Evolutionary conservation across 2,888 invertebrate species (phyloP).

Genomic region (Conops quadrifasciatus): DNA sequence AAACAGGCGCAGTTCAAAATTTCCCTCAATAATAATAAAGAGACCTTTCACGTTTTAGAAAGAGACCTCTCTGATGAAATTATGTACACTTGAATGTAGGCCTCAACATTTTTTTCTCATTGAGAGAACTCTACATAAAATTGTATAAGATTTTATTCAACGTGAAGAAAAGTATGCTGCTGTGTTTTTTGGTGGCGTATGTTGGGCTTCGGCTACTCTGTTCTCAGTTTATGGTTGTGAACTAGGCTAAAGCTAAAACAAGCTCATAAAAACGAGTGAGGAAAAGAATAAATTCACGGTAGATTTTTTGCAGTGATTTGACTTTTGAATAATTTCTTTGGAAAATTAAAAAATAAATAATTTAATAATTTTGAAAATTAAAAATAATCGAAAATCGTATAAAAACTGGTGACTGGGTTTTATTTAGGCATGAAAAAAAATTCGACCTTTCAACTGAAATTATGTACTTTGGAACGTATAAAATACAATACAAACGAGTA

Average conservation of each 20-base stretch:
- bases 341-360: background rate
- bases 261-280: background rate
- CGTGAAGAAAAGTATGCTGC: too few species aligned
- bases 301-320: background rate
- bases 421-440: too few species aligned
- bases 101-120: too few species aligned
- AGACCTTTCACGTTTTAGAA: background rate
- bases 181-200: too few species aligned
- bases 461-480: too few species aligned
- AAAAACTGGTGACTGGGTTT: too few species aligned
- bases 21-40: background rate
- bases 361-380: background rate
- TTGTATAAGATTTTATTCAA: conserved; percentile 13
- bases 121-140: conserved; percentile 20
- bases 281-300: background rate
- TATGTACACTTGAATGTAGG: too few species aligned
- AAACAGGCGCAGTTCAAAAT: conserved; percentile 34
- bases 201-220: background rate
- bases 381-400: too few species aligned
- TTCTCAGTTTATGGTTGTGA: background rate
- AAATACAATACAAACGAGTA: too few species aligned
- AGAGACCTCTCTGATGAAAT: too few species aligned
- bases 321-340: background rate
- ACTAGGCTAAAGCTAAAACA: background rate
- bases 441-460: too few species aligned